phyloP scores from a whole-genome alignment of 2,888 invertebrate species.

The Clanis bilineata region DNA sequence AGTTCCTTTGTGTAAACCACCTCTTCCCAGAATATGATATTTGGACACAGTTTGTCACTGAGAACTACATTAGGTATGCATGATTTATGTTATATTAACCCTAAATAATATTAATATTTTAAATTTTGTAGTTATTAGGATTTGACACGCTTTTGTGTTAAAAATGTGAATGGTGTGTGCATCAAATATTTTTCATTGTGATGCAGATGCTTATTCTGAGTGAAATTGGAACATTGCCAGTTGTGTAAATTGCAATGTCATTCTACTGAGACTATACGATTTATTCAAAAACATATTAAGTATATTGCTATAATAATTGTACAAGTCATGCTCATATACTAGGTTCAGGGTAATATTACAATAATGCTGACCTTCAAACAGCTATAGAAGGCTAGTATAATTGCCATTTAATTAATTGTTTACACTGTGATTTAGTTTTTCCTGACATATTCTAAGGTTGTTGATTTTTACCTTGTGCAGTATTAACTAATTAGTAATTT shows the following conservation, averaged over 20 bases:
- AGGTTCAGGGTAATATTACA: not conserved
- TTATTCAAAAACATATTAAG: constrained; percentile 26
- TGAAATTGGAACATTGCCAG: constrained; percentile 38
- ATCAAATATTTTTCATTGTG: not conserved
- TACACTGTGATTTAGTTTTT: not conserved
- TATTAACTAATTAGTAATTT: too few relatives aligned
- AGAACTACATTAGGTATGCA: constrained; percentile 87
- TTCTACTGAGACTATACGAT: constrained; percentile 32
- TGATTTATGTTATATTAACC: constrained; percentile 1
- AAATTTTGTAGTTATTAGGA: not conserved
- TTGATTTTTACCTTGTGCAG: not conserved
- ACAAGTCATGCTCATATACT: not conserved
- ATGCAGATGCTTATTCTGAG: not conserved
- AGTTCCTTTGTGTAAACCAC: constrained; percentile 95
- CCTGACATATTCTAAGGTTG: not conserved
- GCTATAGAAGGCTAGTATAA: not conserved
- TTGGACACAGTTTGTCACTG: constrained; percentile 97
- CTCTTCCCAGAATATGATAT: constrained; percentile 97
- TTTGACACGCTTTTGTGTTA: not conserved
- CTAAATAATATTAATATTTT: not conserved
- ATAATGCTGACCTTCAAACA: not conserved
- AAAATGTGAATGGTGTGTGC: not conserved
- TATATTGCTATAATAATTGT: constrained; percentile 19
- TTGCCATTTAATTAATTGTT: not conserved
- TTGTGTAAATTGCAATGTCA: constrained; percentile 36